Evolutionary conservation across 1,140 invertebrate species (phyloP).

Genomic region (Copidosoma floridanum): DNA sequence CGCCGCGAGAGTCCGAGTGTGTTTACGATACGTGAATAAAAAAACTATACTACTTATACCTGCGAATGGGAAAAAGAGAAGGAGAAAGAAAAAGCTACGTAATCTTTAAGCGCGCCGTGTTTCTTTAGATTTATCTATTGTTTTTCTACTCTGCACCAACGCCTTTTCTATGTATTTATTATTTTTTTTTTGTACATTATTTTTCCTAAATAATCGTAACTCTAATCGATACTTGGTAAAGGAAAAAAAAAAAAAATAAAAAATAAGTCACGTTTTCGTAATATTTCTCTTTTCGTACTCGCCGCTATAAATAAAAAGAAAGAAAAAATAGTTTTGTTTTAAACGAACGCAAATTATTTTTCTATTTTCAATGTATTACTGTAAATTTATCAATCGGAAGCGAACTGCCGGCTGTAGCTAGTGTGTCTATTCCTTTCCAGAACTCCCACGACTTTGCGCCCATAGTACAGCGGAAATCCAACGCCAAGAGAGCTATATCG

Average conservation of each 20-base stretch:
- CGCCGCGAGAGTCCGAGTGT: too few relatives aligned
- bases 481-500: conserved; percentile 54
- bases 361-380: too few relatives aligned
- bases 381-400: neutral
- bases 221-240: neutral
- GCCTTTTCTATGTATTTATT: too few relatives aligned
- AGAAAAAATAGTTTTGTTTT: neutral
- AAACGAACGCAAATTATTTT: conserved; percentile 11
- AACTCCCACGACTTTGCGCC: conserved; percentile 53
- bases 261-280: neutral
- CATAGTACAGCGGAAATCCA: conserved; percentile 53
- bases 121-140: neutral
- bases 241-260: neutral
- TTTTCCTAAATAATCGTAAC: neutral
- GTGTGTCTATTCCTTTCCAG: conserved; percentile 60
- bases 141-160: conserved; percentile 2
- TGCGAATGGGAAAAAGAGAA: conserved; percentile 19
- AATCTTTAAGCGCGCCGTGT: conserved; percentile 6
- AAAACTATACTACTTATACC: too few relatives aligned
- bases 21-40: conserved; percentile 15
- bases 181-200: conserved; percentile 1
- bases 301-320: too few relatives aligned
- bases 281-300: too few relatives aligned
- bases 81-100: conserved; percentile 15
- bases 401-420: conserved; percentile 56